Base-by-base conservation (phyloP, 2,113 vertebrate genomes). In the Numida meleagris region DNA sequence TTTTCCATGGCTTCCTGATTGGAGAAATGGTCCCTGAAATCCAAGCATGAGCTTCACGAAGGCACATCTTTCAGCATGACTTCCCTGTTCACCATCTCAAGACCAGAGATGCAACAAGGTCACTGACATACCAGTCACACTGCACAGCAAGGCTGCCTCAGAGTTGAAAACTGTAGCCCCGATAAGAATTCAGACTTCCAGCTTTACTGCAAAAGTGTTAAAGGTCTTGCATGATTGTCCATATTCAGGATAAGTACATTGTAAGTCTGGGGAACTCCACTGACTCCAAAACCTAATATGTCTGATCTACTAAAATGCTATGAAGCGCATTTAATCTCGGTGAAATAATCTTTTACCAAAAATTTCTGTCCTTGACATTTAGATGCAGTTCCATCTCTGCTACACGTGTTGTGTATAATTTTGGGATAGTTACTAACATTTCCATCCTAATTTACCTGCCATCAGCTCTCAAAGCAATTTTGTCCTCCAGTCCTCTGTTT, bases 221-320 rank as follows among this genome's bases (percentile, higher is more conserved):
- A 82, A 79, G 4, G 14, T 29, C 12, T 8, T 3, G 1, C 7
- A 14, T 46, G 20, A 6, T 9, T 43, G 10, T 8, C 1, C 2
- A 1, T 57, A 65, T 33, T 31, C 27, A 40, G 42, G 27, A 72
- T 7, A 4, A 50, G 33, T 6, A 3, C 33, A 42, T 2, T 71
- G 33, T 48, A 83, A 43, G 0, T 14, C 20, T n/a, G 24, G 17
- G 9, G 5, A 68, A 65, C 43, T 80, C 40, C 43, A 24, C 23
- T 38, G 40, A 55, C 3, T 57, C 29, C 43, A 17, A 61, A 72
- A 82, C 42, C 20, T n/a, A 48, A 31, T 13, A 34, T 6, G 3
- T 29, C 70, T 65, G 29, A 61, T 70, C 72, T 66, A 17, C 10
- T n/a, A 34, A 80, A 86, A 70, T 11, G 23, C 9, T 61, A 8